Evolutionary conservation across 2,113 vertebrate species (phyloP), one percentile per base, ranked within the genome.

Genomic region (Xenopus laevis): DNA sequence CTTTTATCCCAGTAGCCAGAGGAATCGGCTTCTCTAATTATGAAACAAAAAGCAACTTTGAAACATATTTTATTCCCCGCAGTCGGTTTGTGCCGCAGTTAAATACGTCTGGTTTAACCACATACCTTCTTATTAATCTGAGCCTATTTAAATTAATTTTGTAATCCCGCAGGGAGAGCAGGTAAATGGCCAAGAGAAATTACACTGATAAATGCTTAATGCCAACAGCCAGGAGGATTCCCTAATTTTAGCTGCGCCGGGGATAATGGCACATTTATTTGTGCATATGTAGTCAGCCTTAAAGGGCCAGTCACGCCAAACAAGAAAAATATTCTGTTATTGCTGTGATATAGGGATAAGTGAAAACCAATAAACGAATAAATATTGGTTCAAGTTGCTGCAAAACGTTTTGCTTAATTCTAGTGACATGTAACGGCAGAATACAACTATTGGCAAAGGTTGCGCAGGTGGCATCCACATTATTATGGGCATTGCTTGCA

Each of bases 1-100:
- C 45, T 13, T 47, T 69, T 70, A 76, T 69, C 65, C 40, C 40
- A 62, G 73, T 75, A 75, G 73, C 73, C 73, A 68, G 65, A 75
- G 73, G 73, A 75, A 75, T 76, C 50, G 45, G 60, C 40, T 70
- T 76, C 59, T 76, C 74, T 70, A 65, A 40, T 0, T 65, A 12
- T 57, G 71, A 66, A 15, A 58, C 79, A 63, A 81, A 40, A 78
- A 8, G 0, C 59, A 0, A 27, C 78, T 71, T 15, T 33, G 78
- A 21, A 21, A 63, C 65, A 12, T 74, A 20, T 71, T 50, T 76
- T 45, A 59, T 79, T 13, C 13, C 27, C 11, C 21, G n/a, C 65
- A 69, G 71, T 81, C 70, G 71, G 12, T 4, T 70, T 18, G 33
- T 72, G 57, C 4, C 75, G 71, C n/a, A 79, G 46, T 15, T 71